Conservation (phyloP, 1,140 invertebrate species). For the Ruditapes philippinarum region DNA sequence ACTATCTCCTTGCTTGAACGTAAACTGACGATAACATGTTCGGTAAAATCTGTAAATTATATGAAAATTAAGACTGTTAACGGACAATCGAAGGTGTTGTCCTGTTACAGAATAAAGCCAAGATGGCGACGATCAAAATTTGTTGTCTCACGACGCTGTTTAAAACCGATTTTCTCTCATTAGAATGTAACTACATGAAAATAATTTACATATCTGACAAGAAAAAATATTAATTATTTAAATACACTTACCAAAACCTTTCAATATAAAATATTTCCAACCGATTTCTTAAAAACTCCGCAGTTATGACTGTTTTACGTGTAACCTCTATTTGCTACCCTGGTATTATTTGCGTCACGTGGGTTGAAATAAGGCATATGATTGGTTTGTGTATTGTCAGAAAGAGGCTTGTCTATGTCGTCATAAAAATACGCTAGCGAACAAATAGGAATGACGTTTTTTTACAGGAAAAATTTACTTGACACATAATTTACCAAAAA, state of each 20-base stretch:
- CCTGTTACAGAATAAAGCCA: conserved; percentile 48
- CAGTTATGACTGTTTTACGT: conserved; percentile 58
- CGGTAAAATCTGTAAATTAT: too few species aligned
- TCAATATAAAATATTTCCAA: background rate
- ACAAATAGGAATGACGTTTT: too few species aligned
- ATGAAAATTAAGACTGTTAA: background rate
- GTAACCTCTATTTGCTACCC: conserved; percentile 68
- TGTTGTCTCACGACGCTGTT: conserved; percentile 23
- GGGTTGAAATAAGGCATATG: background rate
- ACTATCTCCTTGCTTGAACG: background rate
- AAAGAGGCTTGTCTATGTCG: conserved; percentile 59
- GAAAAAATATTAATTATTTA: background rate
- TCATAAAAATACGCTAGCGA: conserved; percentile 31
- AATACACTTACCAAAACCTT: conserved; percentile 5
- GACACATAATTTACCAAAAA: too few species aligned
- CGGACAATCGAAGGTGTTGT: conserved; percentile 33
- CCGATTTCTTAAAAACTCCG: background rate
- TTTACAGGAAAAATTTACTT: too few species aligned
- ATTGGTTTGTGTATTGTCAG: conserved; percentile 24
- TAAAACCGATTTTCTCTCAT: background rate
- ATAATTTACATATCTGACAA: background rate
- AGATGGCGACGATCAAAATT: conserved; percentile 59
- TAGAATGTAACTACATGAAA: background rate
- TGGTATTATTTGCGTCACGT: conserved; percentile 67
- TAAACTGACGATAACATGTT: too few species aligned